Base-by-base conservation (phyloP, 2,113 vertebrate genomes). In the Menura novaehollandiae region DNA sequence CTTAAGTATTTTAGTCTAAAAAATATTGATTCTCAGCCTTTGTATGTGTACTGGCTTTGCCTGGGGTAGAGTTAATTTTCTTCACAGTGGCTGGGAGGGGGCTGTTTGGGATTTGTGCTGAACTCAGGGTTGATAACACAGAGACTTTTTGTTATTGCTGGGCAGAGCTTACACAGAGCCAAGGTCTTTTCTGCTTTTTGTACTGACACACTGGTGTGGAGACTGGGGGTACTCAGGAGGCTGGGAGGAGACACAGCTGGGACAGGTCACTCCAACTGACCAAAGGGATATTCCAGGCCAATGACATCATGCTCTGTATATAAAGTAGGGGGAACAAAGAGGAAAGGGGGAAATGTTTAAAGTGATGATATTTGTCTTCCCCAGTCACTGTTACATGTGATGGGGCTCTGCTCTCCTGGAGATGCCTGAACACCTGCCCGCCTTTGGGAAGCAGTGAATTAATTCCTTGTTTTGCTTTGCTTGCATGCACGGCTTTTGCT, bases 331-430 rank as follows among this genome's bases (percentile, higher is more conserved):
- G 14, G 22, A 30, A 69, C 9, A 46, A 62, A 55, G 21, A 39
- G 8, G 30, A 52, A 68, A 60, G 6, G 14, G 3, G 2, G 14
- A 9, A 10, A 15, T 16, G 24, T 32, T 60, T 53, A 11, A 39
- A 75, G 14, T 52, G 10, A 37, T 66, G 37, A 1, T 0, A 1
- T 74, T 75, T 60, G 33, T 82, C 16, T 39, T 39, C 33, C 32
- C 7, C n/a, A 39, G 46, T 46, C 47, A 26, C 14, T 27, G 17
- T 30, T 60, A n/a, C 4, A 0, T 0, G 0, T 26, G 30, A 62
- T 11, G 8, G 11, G 20, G 11, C 21, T 30, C 47, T 62, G 30
- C 17, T 62, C 14, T 41, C 26, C 35, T 62, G 39, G n/a, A 17
- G 6, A 47, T 35, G n/a, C 11, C n/a, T 62, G 47, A 76, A 53